Conservation (phyloP, 2,888 invertebrate species). For the Leistus spinibarbis region DNA sequence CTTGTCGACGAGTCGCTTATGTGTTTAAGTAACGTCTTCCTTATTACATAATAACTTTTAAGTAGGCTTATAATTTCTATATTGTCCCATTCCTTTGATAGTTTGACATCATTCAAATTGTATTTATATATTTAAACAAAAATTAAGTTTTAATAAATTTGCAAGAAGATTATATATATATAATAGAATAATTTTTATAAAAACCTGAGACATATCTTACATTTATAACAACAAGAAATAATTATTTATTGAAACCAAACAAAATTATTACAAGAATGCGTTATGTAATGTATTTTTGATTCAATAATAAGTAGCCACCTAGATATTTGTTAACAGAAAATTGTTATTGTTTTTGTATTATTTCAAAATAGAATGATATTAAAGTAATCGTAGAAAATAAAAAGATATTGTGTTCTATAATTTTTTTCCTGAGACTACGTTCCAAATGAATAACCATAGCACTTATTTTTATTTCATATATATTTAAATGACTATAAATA, state of each 20-base stretch:
- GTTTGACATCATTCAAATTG: neutral
- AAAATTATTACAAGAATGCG: neutral
- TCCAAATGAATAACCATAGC: neutral
- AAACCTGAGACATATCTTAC: too few relatives aligned
- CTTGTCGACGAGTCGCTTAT: neutral
- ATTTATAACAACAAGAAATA: too few relatives aligned
- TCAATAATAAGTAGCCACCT: neutral
- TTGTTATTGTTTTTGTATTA: neutral
- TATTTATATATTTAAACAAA: neutral
- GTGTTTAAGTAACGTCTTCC: conserved; percentile 34
- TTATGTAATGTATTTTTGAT: neutral
- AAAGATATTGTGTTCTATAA: neutral
- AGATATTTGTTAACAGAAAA: neutral
- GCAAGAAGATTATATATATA: too few relatives aligned
- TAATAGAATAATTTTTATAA: too few relatives aligned
- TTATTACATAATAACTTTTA: conserved; percentile 28
- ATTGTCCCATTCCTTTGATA: neutral
- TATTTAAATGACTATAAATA: too few relatives aligned
- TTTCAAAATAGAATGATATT: neutral
- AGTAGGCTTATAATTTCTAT: conserved; percentile 6
- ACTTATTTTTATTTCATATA: too few relatives aligned
- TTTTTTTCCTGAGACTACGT: neutral
- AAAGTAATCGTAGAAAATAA: neutral
- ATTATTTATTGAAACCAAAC: too few relatives aligned
- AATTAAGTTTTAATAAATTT: neutral